Evolutionary conservation across 1,140 invertebrate genomes (phyloP).

Genomic region (Bombus impatiens): DNA sequence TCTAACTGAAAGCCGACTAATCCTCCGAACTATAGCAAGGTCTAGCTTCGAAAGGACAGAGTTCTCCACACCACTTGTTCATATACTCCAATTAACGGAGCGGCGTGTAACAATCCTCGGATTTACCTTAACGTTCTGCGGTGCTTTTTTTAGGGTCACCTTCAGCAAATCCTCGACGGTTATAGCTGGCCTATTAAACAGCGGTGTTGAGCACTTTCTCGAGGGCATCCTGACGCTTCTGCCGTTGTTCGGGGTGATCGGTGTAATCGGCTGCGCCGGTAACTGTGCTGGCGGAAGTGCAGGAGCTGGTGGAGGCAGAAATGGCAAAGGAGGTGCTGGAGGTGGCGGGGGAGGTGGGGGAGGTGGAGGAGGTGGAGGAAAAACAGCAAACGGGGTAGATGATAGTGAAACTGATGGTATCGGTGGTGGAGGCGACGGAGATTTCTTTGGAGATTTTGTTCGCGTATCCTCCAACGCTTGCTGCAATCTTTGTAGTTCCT

Average conservation of each 20-base stretch:
- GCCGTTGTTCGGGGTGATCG: conserved; percentile 48
- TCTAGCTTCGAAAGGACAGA: not conserved
- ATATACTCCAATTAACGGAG: conserved; percentile 15
- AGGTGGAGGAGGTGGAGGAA: conserved; percentile 2
- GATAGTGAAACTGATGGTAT: not conserved
- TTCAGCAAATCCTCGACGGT: conserved; percentile 77
- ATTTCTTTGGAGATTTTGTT: conserved; percentile 31
- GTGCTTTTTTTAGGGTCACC: conserved; percentile 76
- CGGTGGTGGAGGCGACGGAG: conserved; percentile 8
- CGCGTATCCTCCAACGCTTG: conserved; percentile 50
- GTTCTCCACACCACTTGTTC: not conserved
- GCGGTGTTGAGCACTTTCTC: conserved; percentile 67
- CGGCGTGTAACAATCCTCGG: not conserved
- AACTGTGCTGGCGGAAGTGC: conserved; percentile 8
- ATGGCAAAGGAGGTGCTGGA: conserved; percentile 26
- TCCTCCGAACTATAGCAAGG: not conserved
- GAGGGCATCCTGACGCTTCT: conserved; percentile 53
- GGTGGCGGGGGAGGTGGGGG: conserved; percentile 24
- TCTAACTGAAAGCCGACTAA: not conserved
- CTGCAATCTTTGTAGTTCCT: conserved; percentile 63
- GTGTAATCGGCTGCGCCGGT: conserved; percentile 30
- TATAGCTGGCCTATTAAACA: conserved; percentile 69
- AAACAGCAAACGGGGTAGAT: not conserved
- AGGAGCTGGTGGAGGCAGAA: conserved; percentile 28
- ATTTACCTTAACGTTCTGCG: conserved; percentile 66